These are phyloP conservation scores for Potamilus streckersoni DNA, from an alignment of 1,140 invertebrate species.

Conservation along the genomic window DNA sequence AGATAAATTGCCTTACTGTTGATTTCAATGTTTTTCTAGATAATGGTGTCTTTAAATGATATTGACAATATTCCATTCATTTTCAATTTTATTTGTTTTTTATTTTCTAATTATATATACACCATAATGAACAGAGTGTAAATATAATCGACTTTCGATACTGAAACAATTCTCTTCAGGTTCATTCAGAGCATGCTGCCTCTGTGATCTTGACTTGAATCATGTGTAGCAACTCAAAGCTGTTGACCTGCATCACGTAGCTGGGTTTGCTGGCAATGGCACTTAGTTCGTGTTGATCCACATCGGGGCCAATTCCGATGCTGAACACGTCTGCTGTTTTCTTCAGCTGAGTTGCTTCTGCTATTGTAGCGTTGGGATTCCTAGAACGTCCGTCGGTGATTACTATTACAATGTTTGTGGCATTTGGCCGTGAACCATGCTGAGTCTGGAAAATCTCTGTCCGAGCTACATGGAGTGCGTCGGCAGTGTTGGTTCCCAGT, in stretches of 20 bases:
- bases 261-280: constrained; percentile 26
- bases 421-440: constrained; percentile 23
- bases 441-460: constrained; percentile 13
- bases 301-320: constrained; percentile 31
- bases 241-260: constrained; percentile 22
- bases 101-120: no score
- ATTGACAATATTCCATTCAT: no score
- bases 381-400: constrained; percentile 35
- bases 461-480: not conserved
- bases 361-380: constrained; percentile 8
- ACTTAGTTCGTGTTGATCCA: constrained; percentile 28
- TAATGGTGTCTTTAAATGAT: no score
- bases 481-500: constrained; percentile 17
- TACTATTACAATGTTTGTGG: constrained; percentile 24
- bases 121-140: no score
- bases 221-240: constrained; percentile 16
- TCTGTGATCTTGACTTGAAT: constrained; percentile 25
- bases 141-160: no score
- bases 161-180: no score
- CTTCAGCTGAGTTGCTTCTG: constrained; percentile 18
- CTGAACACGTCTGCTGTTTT: constrained; percentile 17
- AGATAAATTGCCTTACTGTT: no score
- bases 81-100: no score
- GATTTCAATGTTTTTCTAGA: no score
- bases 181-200: constrained; percentile 28